These are phyloP conservation scores for Hemicordylus capensis DNA, from an alignment of 2,113 vertebrate species.

Conservation along the genomic window DNA sequence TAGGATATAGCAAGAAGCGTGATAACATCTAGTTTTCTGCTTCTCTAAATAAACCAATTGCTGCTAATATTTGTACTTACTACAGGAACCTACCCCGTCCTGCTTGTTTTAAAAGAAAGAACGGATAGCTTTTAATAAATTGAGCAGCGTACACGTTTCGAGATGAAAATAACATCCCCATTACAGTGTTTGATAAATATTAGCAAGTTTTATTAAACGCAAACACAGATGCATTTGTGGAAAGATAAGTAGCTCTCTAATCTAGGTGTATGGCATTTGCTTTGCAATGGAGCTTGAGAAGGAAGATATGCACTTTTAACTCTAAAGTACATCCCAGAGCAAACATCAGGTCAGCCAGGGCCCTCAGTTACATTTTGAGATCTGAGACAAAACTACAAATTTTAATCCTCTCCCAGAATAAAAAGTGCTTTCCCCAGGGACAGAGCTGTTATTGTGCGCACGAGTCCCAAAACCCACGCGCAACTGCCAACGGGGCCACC, in stretches of 20 bases:
- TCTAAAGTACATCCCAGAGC: slow-evolving; percentile 4
- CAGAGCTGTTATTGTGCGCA: too few species aligned
- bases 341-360: background rate
- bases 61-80: slow-evolving; percentile 52
- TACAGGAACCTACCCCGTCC: slow-evolving; percentile 36
- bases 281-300: slow-evolving; percentile 44
- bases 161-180: slow-evolving; percentile 49
- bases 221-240: slow-evolving; percentile 23
- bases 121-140: slow-evolving; percentile 46
- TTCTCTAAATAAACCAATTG: slow-evolving; percentile 21
- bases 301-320: background rate
- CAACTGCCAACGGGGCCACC: too few species aligned
- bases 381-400: background rate
- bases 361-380: background rate
- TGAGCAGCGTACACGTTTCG: background rate
- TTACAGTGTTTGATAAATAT: slow-evolving; percentile 47
- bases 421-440: background rate
- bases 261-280: slow-evolving; percentile 40
- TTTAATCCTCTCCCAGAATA: background rate
- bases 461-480: too few species aligned
- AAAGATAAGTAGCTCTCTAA: slow-evolving; percentile 27
- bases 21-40: slow-evolving; percentile 47
- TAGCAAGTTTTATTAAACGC: slow-evolving; percentile 54
- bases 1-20: slow-evolving; percentile 35
- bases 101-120: background rate